Percentiles rank a stretch among this genome's conserved stretches.
phyloP scores from a whole-genome alignment of 2,113 vertebrate species.

The Nibea coibor region DNA sequence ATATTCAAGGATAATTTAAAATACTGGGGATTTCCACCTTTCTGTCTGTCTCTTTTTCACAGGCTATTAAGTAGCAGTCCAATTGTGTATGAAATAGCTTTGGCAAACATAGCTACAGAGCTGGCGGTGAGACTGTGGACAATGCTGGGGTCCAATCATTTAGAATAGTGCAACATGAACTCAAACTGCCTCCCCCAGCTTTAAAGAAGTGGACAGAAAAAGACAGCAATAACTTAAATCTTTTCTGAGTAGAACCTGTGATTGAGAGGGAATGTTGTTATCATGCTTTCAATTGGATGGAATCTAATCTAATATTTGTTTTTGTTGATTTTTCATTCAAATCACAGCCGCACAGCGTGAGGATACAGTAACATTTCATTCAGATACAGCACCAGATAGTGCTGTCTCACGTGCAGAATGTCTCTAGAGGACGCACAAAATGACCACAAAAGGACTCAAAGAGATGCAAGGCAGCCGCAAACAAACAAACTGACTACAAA shows the following conservation, averaged over 20 bases:
- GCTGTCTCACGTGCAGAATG: neutral
- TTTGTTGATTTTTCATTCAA: conserved; percentile 6
- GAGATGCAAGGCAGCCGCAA: too few species aligned
- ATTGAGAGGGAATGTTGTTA: neutral
- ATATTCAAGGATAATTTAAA: conserved; percentile 79
- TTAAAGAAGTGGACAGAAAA: conserved; percentile 17
- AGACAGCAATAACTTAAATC: neutral
- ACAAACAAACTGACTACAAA: too few species aligned
- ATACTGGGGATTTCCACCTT: conserved; percentile 63
- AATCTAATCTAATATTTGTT: neutral
- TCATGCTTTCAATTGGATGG: neutral
- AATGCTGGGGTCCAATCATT: conserved; percentile 36
- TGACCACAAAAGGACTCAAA: neutral
- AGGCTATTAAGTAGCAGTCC: conserved; percentile 76
- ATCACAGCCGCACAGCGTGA: neutral
- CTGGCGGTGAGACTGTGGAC: conserved; percentile 23
- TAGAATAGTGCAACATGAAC: conserved; percentile 25
- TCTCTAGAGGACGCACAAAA: neutral
- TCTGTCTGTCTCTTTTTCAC: conserved; percentile 68
- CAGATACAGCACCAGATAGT: neutral
- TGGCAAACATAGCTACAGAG: conserved; percentile 62
- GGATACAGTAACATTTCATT: neutral
- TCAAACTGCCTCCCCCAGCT: neutral
- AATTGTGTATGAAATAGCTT: conserved; percentile 77
- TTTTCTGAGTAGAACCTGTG: neutral